A percentile compares a stretch with the other conserved stretches of the same genome.
Conservation (phyloP, 2,888 invertebrate species). For the Crematogaster levior region DNA sequence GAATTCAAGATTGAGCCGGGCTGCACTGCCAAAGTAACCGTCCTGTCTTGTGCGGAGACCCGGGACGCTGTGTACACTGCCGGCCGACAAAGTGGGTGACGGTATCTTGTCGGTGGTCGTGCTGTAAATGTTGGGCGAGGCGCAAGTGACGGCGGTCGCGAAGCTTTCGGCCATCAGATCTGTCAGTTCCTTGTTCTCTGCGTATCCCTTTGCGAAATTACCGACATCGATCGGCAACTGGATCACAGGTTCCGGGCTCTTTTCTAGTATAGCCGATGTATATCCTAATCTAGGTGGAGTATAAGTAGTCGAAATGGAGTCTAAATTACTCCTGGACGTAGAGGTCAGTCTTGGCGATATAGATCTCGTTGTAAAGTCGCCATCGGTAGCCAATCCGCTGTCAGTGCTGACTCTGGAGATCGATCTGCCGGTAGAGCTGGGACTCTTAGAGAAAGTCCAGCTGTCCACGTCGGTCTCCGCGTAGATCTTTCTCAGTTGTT, state of each 20-base stretch:
- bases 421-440: slow-evolving; percentile 85
- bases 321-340: slow-evolving; percentile 81
- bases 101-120: slow-evolving; percentile 87
- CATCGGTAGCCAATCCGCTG: slow-evolving; percentile 88
- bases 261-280: slow-evolving; percentile 89
- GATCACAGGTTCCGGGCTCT: slow-evolving; percentile 82
- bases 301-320: slow-evolving; percentile 80
- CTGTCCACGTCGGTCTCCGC: slow-evolving; percentile 88
- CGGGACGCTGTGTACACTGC: slow-evolving; percentile 83
- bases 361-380: slow-evolving; percentile 86
- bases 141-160: slow-evolving; percentile 86
- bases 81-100: slow-evolving; percentile 89
- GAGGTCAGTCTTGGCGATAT: slow-evolving; percentile 83
- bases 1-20: slow-evolving; percentile 86
- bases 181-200: slow-evolving; percentile 85
- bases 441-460: slow-evolving; percentile 90
- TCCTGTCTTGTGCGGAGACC: slow-evolving; percentile 88
- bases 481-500: slow-evolving; percentile 90
- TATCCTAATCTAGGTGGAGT: slow-evolving; percentile 87
- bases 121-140: slow-evolving; percentile 87
- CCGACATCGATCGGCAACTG: slow-evolving; percentile 88
- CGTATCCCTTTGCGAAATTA: slow-evolving; percentile 87
- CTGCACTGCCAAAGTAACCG: slow-evolving; percentile 87
- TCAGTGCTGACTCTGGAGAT: slow-evolving; percentile 86
- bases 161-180: slow-evolving; percentile 86